Conservation (phyloP, 1,140 invertebrate genomes). For the Drusus annulatus region DNA sequence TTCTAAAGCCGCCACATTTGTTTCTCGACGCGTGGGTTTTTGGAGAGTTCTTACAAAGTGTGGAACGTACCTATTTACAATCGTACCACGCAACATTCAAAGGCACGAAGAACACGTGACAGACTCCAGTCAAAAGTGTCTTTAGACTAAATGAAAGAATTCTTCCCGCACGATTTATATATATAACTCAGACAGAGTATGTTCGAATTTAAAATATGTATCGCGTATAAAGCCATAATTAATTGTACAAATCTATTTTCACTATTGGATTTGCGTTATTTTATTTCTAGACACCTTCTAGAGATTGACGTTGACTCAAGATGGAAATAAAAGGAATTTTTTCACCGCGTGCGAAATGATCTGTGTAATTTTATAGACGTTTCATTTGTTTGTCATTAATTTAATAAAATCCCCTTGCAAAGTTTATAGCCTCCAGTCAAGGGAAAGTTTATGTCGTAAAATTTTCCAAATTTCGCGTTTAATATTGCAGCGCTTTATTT, state of each 20-base stretch:
- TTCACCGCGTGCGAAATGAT: background rate
- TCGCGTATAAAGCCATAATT: conserved; percentile 37
- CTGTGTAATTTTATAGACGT: background rate
- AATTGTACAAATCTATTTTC: conserved; percentile 18
- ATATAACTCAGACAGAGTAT: background rate
- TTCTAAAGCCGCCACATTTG: background rate
- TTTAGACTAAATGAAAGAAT: conserved; percentile 39
- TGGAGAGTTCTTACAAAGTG: background rate
- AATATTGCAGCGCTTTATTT: too few species aligned
- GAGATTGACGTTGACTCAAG: background rate
- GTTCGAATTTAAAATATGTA: conserved; percentile 30
- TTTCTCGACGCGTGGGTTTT: background rate
- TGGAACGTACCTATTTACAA: background rate
- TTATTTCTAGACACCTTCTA: background rate
- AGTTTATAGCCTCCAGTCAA: background rate
- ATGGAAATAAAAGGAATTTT: background rate
- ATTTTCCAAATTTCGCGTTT: too few species aligned
- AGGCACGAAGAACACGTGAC: background rate
- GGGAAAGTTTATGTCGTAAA: too few species aligned
- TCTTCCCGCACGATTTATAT: conserved; percentile 30
- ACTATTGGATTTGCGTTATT: background rate
- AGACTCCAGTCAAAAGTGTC: background rate
- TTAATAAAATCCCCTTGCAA: background rate
- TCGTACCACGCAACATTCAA: background rate
- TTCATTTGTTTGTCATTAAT: background rate